phyloP scores from a whole-genome alignment of 1,140 invertebrate genomes.

The Drosophila hydei region DNA sequence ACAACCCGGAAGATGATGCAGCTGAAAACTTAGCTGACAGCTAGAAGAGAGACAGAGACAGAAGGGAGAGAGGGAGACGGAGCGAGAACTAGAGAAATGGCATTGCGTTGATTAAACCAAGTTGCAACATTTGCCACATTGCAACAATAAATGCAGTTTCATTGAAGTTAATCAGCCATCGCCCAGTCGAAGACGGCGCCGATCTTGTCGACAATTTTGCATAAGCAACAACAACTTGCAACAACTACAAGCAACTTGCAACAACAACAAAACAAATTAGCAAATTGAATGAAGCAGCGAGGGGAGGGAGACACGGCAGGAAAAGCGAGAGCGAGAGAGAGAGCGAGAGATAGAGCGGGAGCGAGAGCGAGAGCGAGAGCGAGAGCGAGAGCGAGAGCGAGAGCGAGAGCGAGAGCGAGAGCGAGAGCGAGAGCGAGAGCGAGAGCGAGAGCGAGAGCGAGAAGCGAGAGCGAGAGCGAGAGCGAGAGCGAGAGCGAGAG shows the following conservation, averaged over 20 bases:
- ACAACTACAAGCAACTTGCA: constrained; percentile 3
- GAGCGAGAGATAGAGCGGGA: too few relatives aligned
- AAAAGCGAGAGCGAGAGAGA: too few relatives aligned
- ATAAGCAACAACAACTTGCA: constrained; percentile 17
- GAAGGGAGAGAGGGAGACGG: not conserved
- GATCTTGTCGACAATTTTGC: constrained; percentile 43
- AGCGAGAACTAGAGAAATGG: constrained; percentile 36
- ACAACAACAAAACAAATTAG: constrained; percentile 53
- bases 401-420: too few relatives aligned
- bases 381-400: too few relatives aligned
- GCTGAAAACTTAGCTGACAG: constrained; percentile 31
- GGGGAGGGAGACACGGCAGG: too few relatives aligned
- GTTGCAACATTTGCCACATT: constrained; percentile 48
- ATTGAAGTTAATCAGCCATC: constrained; percentile 78
- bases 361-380: too few relatives aligned
- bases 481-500: too few relatives aligned
- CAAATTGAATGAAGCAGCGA: constrained; percentile 60
- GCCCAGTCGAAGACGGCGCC: constrained; percentile 58
- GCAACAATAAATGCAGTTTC: constrained; percentile 79
- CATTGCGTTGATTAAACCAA: constrained; percentile 68
- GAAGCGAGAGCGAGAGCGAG: too few relatives aligned
- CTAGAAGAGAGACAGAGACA: not conserved
- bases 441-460: too few relatives aligned
- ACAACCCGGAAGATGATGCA: constrained; percentile 72
- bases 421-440: too few relatives aligned